Percentiles rank a stretch among this genome's conserved stretches.
Evolutionary conservation across 2,797 vertebrate species (phyloP).

Genomic region (Tangara arthus): DNA sequence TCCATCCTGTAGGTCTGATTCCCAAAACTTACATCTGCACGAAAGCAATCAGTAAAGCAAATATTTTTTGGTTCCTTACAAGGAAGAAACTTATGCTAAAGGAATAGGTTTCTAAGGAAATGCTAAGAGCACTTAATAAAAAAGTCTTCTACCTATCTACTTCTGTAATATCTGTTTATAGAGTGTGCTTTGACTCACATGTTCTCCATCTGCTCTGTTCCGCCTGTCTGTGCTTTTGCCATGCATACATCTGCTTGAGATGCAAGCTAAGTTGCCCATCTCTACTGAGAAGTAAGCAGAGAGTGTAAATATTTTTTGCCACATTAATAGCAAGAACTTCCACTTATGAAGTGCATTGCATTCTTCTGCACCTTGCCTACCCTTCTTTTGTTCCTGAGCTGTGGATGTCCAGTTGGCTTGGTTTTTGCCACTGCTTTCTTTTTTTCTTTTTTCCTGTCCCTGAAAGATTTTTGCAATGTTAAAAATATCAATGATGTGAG

Average conservation of each 20-base stretch:
- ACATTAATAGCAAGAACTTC: neutral
- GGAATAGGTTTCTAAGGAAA: neutral
- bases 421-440: neutral
- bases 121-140: neutral
- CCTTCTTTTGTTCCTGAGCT: neutral
- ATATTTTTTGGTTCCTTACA: neutral
- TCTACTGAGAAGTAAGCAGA: neutral
- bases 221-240: neutral
- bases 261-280: neutral
- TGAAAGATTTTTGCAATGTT: neutral
- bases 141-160: neutral
- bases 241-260: neutral
- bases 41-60: neutral
- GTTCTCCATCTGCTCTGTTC: slow-evolving; percentile 37
- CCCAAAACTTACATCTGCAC: neutral
- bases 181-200: neutral
- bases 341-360: neutral
- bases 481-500: neutral
- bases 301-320: neutral
- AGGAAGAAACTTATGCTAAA: neutral
- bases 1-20: neutral
- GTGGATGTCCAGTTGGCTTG: neutral
- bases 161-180: neutral
- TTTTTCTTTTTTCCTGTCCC: neutral
- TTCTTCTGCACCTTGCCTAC: neutral